Base-by-base conservation (phyloP, 2,888 invertebrate genomes). In the Pemphredon lugubris region DNA sequence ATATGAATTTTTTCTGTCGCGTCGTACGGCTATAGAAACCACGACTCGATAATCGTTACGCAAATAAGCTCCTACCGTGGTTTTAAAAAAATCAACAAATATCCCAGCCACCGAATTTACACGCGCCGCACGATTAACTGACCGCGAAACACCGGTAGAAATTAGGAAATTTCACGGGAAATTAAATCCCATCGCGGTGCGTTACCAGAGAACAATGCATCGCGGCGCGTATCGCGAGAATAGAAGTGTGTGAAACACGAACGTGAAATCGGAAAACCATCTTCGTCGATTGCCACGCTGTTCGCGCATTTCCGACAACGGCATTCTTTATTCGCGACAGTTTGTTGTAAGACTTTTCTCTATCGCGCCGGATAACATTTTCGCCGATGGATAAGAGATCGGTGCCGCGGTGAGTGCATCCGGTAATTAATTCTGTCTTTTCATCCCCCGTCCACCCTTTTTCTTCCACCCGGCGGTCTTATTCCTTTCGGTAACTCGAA, bases 401-500 rank as follows among this genome's bases (percentile, higher is more conserved):
- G 40, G 20, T 51, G 50, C 20, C 21, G 45, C 42, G 44, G 64
- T 16, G 48, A 74, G 48, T 60, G 50, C 57, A 55, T 63, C 23
- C 58, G 37, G 48, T 54, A 58, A 71, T 71, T 71, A 71, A 67
- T 66, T 51, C 21, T 21, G 34, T 47, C 37, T 32, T 42, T 42
- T 64, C 20, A 37, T 18, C 39, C 26, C 50, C 21, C n/a, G 47
- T 13, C 7, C 30, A 21, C 34, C 30, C 54, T 63, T 47, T 37
- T 55, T 55, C 14, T 30, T 37, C 21, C 42, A 7, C 45, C 58
- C 30, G 57, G 37, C 57, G 54, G n/a, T 64, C 39, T 44, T 50
- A 47, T 44, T 51, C 23, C 53, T 23, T 37, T 9, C 26, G 54
- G 54, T 39, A 18, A 13, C 39, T 14, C 26, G 11, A 11, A 11